Evolutionary conservation across 2,888 invertebrate species (phyloP).

Genomic region (Agonopterix alstromeriana): DNA sequence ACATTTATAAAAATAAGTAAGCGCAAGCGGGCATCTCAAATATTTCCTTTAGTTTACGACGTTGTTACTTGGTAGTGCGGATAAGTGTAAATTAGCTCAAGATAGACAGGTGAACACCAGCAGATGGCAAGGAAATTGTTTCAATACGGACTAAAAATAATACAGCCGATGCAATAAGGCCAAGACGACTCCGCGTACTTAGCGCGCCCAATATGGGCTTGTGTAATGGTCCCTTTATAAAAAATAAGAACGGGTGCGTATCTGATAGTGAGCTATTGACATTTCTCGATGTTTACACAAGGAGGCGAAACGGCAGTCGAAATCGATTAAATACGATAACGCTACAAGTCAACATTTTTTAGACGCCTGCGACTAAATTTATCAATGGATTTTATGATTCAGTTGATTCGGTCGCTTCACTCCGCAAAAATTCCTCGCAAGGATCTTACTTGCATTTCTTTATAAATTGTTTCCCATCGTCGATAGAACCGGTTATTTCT

Average conservation of each 20-base stretch:
- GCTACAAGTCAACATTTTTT: conserved; percentile 51
- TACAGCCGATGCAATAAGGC: conserved; percentile 24
- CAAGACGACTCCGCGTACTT: conserved; percentile 27
- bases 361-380: conserved; percentile 55
- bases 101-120: conserved; percentile 66
- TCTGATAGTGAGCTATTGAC: conserved; percentile 69
- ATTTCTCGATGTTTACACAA: conserved; percentile 64
- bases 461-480: conserved; percentile 16
- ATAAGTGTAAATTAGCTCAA: conserved; percentile 61
- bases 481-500: conserved; percentile 17
- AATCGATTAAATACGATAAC: conserved; percentile 67
- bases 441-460: conserved; percentile 6
- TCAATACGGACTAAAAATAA: conserved; percentile 66
- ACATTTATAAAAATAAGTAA: conserved; percentile 18
- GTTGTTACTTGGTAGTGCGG: conserved; percentile 25
- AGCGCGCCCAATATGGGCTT: conserved; percentile 48
- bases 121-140: conserved; percentile 67
- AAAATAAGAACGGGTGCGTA: conserved; percentile 59
- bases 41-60: conserved; percentile 58
- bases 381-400: conserved; percentile 50
- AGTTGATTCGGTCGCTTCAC: conserved; percentile 26
- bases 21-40: conserved; percentile 41
- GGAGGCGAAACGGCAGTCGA: conserved; percentile 73
- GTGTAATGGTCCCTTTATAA: conserved; percentile 44
- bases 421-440: conserved; percentile 47